Conservation (phyloP, 2,797 vertebrate species). For the Danio kyathit region DNA sequence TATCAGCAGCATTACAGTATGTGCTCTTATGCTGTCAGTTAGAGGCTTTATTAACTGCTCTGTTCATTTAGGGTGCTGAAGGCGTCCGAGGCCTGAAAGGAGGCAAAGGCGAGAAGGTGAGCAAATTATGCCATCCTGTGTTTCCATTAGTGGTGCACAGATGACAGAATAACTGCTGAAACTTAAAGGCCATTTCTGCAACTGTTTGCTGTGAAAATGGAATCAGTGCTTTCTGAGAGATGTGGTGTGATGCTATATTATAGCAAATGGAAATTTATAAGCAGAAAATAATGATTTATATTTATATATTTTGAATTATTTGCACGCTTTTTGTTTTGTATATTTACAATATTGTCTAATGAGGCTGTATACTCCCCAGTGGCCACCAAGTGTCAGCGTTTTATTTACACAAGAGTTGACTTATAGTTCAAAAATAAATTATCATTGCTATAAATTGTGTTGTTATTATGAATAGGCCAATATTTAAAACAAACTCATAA, state of each 20-base stretch:
- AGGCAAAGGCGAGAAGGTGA: constrained; percentile 97
- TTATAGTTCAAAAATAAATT: neutral
- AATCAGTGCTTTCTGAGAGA: constrained; percentile 53
- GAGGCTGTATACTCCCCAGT: neutral
- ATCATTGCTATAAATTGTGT: neutral
- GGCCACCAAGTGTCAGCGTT: constrained; percentile 71
- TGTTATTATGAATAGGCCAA: too few relatives aligned
- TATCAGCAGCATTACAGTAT: neutral
- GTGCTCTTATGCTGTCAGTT: constrained; percentile 3
- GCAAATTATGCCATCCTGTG: neutral
- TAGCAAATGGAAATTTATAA: neutral
- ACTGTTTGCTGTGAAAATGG: constrained; percentile 59
- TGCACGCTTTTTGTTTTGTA: neutral
- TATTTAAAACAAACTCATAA: too few relatives aligned
- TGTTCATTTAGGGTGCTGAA: constrained; percentile 87
- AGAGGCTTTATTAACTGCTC: constrained; percentile 18
- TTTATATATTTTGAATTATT: neutral
- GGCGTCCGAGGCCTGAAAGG: constrained; percentile 96
- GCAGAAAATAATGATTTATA: neutral
- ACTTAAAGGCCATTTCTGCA: constrained; percentile 61
- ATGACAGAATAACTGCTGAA: constrained; percentile 6
- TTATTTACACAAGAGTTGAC: neutral
- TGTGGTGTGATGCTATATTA: neutral
- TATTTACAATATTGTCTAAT: neutral
- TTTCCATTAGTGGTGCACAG: constrained; percentile 35